These are phyloP conservation scores for Caenorhabditis doughertyi DNA, from an alignment of 2,888 invertebrate genomes.

Conservation along the genomic window DNA sequence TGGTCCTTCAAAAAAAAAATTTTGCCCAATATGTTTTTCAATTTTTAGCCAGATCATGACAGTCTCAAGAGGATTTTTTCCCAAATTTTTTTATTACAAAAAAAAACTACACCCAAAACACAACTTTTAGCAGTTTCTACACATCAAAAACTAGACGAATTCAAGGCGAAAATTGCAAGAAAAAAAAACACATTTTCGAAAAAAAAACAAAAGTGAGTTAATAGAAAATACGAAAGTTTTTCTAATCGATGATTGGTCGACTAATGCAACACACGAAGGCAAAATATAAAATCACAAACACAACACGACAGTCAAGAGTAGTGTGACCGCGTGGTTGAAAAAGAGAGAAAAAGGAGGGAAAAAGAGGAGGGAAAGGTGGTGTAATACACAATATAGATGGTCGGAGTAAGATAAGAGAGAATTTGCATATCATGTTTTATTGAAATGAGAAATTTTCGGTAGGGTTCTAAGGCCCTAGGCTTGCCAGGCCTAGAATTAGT, in stretches of 20 bases:
- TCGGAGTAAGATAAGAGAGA: constrained; percentile 19
- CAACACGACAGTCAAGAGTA: background rate
- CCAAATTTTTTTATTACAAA: constrained; percentile 7
- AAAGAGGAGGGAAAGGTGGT: constrained; percentile 8
- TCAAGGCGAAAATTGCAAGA: too few species aligned
- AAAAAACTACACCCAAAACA: constrained; percentile 10
- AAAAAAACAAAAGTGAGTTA: background rate
- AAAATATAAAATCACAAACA: background rate
- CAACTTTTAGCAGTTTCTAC: background rate
- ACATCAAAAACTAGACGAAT: background rate
- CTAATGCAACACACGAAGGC: constrained; percentile 4
- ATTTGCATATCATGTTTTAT: constrained; percentile 20
- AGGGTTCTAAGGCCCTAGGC: too few species aligned
- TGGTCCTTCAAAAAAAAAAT: too few species aligned
- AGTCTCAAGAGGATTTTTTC: too few species aligned
- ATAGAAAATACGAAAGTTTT: background rate
- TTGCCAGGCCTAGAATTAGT: constrained; percentile 57
- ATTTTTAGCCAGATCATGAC: too few species aligned
- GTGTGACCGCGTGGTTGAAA: background rate
- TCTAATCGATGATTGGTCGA: constrained; percentile 10
- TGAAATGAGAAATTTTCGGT: too few species aligned
- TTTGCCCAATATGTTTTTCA: too few species aligned
- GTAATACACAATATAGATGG: constrained; percentile 12
- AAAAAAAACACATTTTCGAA: background rate
- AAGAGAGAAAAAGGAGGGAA: background rate